phyloP scores from a whole-genome alignment of 2,797 vertebrate species.

The Liasis olivaceus region DNA sequence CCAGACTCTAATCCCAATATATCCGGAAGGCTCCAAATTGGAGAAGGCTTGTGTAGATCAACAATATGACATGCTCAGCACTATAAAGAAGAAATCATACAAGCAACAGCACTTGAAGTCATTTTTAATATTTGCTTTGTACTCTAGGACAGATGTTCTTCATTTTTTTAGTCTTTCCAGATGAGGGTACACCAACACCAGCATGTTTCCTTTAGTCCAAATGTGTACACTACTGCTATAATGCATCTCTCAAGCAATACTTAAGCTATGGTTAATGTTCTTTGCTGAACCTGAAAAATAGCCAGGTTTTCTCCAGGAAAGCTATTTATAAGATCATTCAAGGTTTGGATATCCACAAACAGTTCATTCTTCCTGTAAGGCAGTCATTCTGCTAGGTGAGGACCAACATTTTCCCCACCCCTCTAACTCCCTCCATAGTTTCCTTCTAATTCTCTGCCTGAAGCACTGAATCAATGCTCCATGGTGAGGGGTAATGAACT shows the following conservation, averaged over 20 bases:
- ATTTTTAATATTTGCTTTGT: no score
- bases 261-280: background rate
- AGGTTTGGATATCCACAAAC: background rate
- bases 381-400: background rate
- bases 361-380: background rate
- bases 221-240: no score
- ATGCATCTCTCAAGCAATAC: background rate
- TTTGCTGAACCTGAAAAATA: background rate
- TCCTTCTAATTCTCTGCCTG: background rate
- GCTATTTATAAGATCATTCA: background rate
- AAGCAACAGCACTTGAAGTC: no score
- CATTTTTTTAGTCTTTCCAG: no score
- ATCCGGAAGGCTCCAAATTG: no score
- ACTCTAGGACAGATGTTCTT: no score
- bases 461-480: background rate
- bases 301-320: background rate
- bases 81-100: no score
- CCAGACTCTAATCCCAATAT: no score
- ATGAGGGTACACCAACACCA: no score
- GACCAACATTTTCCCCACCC: background rate
- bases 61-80: background rate
- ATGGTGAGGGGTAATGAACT: background rate
- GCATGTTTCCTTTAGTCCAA: no score
- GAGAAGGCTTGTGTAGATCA: background rate
- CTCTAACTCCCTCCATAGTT: background rate